Evolutionary conservation across 2,113 vertebrate species (phyloP).

Genomic region (Tragelaphus imberbis): DNA sequence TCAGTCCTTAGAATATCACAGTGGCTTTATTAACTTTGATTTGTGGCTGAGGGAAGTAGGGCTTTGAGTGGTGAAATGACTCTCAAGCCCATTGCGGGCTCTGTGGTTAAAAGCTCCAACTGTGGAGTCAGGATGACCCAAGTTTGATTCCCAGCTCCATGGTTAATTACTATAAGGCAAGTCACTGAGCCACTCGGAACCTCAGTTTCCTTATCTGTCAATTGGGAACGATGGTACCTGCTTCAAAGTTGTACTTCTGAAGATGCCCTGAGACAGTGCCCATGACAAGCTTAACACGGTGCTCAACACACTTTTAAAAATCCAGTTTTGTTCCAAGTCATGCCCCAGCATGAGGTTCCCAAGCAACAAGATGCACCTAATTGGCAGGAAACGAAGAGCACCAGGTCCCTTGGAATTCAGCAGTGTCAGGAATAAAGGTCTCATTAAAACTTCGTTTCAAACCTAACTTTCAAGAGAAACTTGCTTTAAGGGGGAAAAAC

Average conservation of each 20-base stretch:
- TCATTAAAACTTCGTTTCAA: conserved; percentile 65
- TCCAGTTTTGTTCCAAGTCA: neutral
- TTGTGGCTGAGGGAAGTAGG: neutral
- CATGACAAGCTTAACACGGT: rapidly evolving
- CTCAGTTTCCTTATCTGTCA: neutral
- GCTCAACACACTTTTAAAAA: neutral
- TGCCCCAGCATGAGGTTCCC: neutral
- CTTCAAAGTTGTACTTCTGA: neutral
- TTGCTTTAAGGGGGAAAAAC: conserved; percentile 24
- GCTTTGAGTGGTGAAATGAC: neutral
- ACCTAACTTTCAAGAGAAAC: conserved; percentile 53
- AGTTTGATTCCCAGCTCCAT: neutral
- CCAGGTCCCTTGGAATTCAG: conserved; percentile 23
- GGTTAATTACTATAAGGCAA: rapidly evolving
- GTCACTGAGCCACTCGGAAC: neutral
- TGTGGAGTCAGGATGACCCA: neutral
- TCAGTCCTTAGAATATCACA: neutral
- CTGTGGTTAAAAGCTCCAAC: neutral
- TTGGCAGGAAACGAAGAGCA: conserved; percentile 1
- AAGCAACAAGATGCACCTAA: conserved; percentile 48
- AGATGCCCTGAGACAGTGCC: neutral
- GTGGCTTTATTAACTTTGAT: neutral
- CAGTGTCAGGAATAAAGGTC: conserved; percentile 43
- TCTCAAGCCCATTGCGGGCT: rapidly evolving
- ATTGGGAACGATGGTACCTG: rapidly evolving